Base-by-base conservation (phyloP, 2,888 invertebrate genomes). In the Rhagium mordax region DNA sequence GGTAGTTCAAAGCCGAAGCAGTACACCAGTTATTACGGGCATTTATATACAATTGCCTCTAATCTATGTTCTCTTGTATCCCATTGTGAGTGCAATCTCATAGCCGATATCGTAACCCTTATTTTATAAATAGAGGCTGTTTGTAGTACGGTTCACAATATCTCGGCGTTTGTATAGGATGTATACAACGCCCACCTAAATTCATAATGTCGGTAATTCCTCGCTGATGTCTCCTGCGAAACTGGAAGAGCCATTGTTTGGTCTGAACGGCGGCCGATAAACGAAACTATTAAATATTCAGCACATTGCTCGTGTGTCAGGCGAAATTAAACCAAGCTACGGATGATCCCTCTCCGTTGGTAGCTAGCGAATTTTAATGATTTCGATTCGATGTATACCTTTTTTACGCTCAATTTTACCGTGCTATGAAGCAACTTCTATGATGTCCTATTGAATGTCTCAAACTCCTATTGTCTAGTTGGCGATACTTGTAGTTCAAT, bases 71-170 rank as follows among this genome's bases (percentile, higher is more conserved):
- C 15, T 61, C 24, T 61, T 48, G 15, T 21, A 61, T 20, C 24
- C 61, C 47, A 61, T 61, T 61, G 61, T 61, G 61, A 61, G 29
- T 48, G n/a, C 41, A 61, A 61, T 61, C 47, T 47, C 15, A 61
- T 60, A 41, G 47, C 21, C 47, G 24, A 41, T 48, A 61, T 61
- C 41, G 24, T 61, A 61, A 21, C 61, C 21, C 41, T 24, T 61
- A 61, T 61, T 20, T 61, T 61, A 20, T 47, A 61, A 20, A 20
- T 48, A 61, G 20, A 21, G 33, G n/a, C 21, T 24, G 61, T 47
- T 41, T 13, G 21, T 6, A 13, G 24, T 15, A 5, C 29, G 47
- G 48, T 61, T 21, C 21, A 61, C 10, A 51, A 51, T 51, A 49
- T 15, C 16, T 15, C 49, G 49, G 51, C 3, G 10, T 51, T 51